Conservation (phyloP, 2,797 vertebrate species). For the Garrulus glandarius region DNA sequence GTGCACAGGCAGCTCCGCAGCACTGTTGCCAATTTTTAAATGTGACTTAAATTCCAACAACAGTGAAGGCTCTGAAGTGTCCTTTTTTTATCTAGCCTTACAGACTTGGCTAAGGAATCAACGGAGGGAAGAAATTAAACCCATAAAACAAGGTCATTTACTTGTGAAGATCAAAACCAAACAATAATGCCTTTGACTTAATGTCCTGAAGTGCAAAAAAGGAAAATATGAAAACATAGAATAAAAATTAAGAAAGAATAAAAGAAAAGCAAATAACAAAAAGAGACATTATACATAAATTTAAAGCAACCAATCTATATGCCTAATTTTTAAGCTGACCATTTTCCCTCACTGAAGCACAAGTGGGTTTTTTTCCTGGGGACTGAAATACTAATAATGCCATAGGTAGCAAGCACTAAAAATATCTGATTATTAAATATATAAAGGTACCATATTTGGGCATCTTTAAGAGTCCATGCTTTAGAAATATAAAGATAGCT, state of each 20-base stretch:
- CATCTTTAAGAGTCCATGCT: not conserved
- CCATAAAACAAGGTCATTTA: not conserved
- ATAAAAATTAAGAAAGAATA: not conserved
- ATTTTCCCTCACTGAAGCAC: not conserved
- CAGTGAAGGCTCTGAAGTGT: not conserved
- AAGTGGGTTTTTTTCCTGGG: rapidly evolving
- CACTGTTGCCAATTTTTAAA: not conserved
- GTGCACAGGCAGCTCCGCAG: not conserved
- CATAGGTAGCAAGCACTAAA: not conserved
- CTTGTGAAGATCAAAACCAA: not conserved
- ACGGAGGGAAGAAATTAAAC: not conserved
- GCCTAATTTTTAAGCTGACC: not conserved
- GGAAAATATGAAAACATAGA: not conserved
- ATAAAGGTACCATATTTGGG: not conserved
- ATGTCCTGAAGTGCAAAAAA: not conserved
- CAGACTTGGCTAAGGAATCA: not conserved
- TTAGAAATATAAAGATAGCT: not conserved
- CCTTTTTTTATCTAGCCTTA: not conserved
- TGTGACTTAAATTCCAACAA: not conserved
- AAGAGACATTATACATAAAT: not conserved
- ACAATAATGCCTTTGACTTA: not conserved
- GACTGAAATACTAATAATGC: not conserved
- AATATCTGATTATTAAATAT: not conserved
- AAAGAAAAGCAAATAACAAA: not conserved
- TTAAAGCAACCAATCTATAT: not conserved